phyloP scores from a whole-genome alignment of 2,797 vertebrate species.

The Pseudocheirus occidentalis region DNA sequence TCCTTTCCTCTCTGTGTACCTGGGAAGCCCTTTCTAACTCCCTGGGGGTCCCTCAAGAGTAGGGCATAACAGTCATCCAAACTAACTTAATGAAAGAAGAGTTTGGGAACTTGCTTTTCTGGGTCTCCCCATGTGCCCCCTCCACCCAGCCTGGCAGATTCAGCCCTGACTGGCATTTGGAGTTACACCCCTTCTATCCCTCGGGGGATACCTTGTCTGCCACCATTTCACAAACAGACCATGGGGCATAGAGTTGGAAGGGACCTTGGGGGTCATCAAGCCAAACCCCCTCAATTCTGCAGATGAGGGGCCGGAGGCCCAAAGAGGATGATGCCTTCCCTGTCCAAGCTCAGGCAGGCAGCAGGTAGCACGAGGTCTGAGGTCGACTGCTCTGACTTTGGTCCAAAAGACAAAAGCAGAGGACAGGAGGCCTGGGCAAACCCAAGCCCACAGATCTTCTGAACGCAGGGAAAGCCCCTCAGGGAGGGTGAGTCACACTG shows the following conservation, averaged over 20 bases:
- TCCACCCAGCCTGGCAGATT: neutral
- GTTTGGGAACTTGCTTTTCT: constrained; percentile 44
- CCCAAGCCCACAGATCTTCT: no score
- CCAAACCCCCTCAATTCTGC: neutral
- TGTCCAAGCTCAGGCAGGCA: neutral
- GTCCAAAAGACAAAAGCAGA: neutral
- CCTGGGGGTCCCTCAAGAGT: constrained; percentile 25
- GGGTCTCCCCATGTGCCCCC: neutral
- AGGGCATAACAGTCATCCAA: neutral
- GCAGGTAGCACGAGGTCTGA: neutral
- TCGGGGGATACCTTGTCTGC: neutral
- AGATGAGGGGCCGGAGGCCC: neutral
- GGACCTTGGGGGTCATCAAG: no score
- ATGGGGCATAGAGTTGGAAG: rapidly evolving
- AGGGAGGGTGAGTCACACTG: neutral
- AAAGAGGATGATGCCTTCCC: no score
- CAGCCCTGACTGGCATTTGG: no score
- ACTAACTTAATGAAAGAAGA: constrained; percentile 25
- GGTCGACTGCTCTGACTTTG: no score
- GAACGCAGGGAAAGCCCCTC: neutral
- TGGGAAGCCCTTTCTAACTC: constrained; percentile 47
- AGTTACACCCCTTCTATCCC: no score
- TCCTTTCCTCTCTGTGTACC: constrained; percentile 38
- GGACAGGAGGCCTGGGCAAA: no score
- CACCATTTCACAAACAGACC: neutral